A percentile compares a stretch with the other conserved stretches of the same genome.
Evolutionary conservation across 2,797 vertebrate genomes (phyloP).

Genomic region (Urophycis tenuis): DNA sequence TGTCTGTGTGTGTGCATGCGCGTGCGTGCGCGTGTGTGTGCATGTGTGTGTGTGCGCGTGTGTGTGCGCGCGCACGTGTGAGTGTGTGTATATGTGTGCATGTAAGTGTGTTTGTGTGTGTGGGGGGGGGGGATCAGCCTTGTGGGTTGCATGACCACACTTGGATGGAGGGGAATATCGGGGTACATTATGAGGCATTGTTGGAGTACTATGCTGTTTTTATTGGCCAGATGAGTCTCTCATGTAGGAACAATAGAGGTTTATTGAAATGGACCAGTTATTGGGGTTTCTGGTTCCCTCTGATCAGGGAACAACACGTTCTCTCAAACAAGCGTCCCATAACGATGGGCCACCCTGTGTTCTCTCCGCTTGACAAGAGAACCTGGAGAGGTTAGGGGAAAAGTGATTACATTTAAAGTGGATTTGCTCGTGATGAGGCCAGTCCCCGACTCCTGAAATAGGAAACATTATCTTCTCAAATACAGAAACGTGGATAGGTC

Average conservation of each 20-base stretch:
- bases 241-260: background rate
- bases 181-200: constrained; percentile 30
- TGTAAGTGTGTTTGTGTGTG: background rate
- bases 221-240: constrained; percentile 23
- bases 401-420: background rate
- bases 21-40: background rate
- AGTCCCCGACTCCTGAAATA: background rate
- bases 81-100: background rate
- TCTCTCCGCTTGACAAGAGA: background rate
- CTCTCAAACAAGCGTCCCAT: background rate
- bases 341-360: background rate
- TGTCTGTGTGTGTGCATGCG: no score
- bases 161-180: constrained; percentile 59
- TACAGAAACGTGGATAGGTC: background rate
- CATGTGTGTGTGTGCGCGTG: no score
- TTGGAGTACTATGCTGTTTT: constrained; percentile 25
- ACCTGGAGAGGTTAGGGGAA: no score
- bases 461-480: background rate
- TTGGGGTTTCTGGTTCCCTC: background rate
- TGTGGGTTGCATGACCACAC: constrained; percentile 37
- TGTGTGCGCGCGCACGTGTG: background rate
- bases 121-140: constrained; percentile 34
- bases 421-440: background rate
- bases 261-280: background rate
- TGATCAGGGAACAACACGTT: background rate